Percentiles rank a stretch among this genome's conserved stretches.
These are phyloP conservation scores for Aethina tumida DNA, from an alignment of 1,140 invertebrate species.

Conservation along the genomic window DNA sequence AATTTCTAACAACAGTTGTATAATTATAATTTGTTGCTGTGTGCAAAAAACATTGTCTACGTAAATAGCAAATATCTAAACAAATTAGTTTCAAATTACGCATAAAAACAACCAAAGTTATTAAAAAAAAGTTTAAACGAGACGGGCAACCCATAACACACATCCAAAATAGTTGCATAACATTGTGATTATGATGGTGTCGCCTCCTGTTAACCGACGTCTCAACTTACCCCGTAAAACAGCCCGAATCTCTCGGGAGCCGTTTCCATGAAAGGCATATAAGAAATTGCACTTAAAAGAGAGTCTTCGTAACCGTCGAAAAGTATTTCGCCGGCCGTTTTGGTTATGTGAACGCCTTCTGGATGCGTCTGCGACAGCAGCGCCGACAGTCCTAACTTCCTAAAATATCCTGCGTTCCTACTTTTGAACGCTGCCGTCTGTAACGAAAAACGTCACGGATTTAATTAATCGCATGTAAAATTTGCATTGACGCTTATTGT, in stretches of 20 bases:
- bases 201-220: no score
- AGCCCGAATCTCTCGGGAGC: conserved; percentile 60
- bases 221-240: conserved; percentile 67
- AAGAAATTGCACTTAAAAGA: conserved; percentile 53
- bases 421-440: conserved; percentile 59
- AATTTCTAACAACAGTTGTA: no score
- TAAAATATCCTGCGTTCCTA: conserved; percentile 41
- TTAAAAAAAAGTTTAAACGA: no score
- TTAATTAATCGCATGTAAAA: not conserved
- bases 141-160: no score
- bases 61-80: no score
- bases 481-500: conserved; percentile 1
- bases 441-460: conserved; percentile 23
- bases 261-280: conserved; percentile 40
- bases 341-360: conserved; percentile 47
- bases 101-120: no score
- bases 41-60: no score
- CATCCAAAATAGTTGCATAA: no score
- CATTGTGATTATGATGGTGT: no score
- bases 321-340: conserved; percentile 58
- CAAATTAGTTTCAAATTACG: no score
- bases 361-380: conserved; percentile 17
- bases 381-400: conserved; percentile 34
- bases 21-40: no score
- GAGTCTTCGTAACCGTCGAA: conserved; percentile 68